phyloP scores from a whole-genome alignment of 2,888 invertebrate species.

The Tolmerus cingulatus region DNA sequence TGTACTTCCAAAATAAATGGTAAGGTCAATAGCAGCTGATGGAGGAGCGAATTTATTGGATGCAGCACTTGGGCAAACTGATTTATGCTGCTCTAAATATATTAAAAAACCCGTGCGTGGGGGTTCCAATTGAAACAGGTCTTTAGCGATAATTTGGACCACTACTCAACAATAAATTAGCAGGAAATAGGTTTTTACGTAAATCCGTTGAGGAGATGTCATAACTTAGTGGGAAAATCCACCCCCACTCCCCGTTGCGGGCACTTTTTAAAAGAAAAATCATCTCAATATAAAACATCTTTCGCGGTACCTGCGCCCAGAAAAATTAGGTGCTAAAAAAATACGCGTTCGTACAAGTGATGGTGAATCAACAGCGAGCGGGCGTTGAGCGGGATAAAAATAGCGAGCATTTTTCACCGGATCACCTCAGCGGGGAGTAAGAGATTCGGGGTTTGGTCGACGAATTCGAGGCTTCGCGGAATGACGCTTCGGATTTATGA shows the following conservation, averaged over 20 bases:
- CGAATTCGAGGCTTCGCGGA: background rate
- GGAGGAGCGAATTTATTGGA: background rate
- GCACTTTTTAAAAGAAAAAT: background rate
- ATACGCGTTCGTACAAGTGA: background rate
- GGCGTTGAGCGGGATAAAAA: background rate
- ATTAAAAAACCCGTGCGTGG: background rate
- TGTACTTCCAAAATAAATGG: background rate
- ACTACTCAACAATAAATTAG: background rate
- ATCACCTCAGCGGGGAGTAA: background rate
- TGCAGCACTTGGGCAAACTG: background rate
- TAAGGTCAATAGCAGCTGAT: background rate
- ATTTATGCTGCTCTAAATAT: background rate
- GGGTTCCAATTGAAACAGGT: background rate
- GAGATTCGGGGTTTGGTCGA: background rate
- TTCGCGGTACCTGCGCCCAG: background rate
- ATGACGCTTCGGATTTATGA: background rate
- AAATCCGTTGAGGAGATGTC: slow-evolving; percentile 7
- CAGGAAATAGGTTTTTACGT: slow-evolving; percentile 41
- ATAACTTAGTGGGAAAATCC: background rate
- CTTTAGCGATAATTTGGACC: background rate
- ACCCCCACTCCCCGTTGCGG: background rate
- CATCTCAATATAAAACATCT: background rate
- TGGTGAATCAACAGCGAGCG: background rate
- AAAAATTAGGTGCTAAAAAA: background rate
- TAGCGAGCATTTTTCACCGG: background rate